phyloP scores from a whole-genome alignment of 2,113 vertebrate species.

The Sturnira hondurensis region DNA sequence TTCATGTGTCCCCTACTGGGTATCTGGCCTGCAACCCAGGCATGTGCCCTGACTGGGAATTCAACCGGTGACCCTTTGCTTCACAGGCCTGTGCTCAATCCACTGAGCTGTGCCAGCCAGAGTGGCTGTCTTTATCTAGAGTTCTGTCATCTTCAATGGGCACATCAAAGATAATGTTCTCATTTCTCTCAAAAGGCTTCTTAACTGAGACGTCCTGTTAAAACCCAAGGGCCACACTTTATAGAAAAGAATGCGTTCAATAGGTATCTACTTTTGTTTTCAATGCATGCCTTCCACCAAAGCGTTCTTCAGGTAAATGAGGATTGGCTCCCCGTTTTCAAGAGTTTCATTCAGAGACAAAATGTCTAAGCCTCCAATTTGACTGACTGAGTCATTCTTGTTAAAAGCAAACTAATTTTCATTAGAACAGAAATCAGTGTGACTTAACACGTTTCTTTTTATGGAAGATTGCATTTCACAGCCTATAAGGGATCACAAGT shows the following conservation, averaged over 20 bases:
- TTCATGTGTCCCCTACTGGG: too few relatives aligned
- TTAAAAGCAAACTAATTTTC: slow-evolving; percentile 43
- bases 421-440: slow-evolving; percentile 20
- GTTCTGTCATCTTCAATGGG: background rate
- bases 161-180: background rate
- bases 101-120: too few relatives aligned
- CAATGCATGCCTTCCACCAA: background rate
- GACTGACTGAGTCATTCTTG: background rate
- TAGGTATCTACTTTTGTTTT: background rate
- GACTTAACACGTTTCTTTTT: slow-evolving; percentile 41
- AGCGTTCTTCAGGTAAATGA: background rate
- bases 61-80: too few relatives aligned
- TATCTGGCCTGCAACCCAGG: too few relatives aligned
- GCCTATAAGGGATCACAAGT: slow-evolving; percentile 6
- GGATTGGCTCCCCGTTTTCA: background rate
- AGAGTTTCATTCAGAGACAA: slow-evolving; percentile 1
- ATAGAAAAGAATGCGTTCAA: background rate
- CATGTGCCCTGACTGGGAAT: too few relatives aligned
- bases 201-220: background rate
- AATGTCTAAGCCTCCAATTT: background rate
- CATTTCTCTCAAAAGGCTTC: background rate
- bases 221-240: background rate
- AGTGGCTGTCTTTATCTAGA: background rate
- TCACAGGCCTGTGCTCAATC: too few relatives aligned
- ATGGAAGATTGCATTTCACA: background rate